These are phyloP conservation scores for Tipula lateralis DNA, from an alignment of 2,888 invertebrate genomes.

Conservation along the genomic window DNA sequence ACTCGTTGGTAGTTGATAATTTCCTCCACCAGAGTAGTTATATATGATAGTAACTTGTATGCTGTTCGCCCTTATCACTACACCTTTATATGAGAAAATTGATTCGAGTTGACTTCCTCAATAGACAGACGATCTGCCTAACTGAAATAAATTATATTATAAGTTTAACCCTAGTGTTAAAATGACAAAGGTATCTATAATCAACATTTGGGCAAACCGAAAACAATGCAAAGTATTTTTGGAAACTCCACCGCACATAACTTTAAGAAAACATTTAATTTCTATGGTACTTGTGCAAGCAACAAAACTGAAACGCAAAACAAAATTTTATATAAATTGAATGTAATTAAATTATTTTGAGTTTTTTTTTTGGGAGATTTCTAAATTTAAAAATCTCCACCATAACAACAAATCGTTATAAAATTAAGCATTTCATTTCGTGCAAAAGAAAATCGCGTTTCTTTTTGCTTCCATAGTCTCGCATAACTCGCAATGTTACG, in stretches of 20 bases:
- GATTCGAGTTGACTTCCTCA: too few species aligned
- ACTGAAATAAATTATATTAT: too few species aligned
- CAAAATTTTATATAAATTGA: neutral
- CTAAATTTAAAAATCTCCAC: neutral
- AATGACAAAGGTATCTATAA: too few species aligned
- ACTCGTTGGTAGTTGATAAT: too few species aligned
- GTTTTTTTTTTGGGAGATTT: neutral
- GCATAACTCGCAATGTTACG: neutral
- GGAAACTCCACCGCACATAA: neutral
- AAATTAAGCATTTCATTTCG: constrained; percentile 20
- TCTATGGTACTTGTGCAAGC: neutral
- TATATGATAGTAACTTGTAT: too few species aligned
- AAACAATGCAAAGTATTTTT: too few species aligned
- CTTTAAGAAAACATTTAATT: neutral
- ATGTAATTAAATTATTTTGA: neutral
- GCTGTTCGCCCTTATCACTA: too few species aligned
- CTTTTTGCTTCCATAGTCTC: neutral
- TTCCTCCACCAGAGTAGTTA: too few species aligned
- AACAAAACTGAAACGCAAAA: neutral
- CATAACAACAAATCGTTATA: neutral
- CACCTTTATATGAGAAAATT: too few species aligned
- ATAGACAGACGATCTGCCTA: too few species aligned
- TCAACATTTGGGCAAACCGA: too few species aligned
- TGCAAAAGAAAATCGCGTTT: constrained; percentile 27
- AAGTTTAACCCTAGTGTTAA: too few species aligned